Evolutionary conservation across 2,113 vertebrate species (phyloP).

Genomic region (Cynopterus brachyotis): DNA sequence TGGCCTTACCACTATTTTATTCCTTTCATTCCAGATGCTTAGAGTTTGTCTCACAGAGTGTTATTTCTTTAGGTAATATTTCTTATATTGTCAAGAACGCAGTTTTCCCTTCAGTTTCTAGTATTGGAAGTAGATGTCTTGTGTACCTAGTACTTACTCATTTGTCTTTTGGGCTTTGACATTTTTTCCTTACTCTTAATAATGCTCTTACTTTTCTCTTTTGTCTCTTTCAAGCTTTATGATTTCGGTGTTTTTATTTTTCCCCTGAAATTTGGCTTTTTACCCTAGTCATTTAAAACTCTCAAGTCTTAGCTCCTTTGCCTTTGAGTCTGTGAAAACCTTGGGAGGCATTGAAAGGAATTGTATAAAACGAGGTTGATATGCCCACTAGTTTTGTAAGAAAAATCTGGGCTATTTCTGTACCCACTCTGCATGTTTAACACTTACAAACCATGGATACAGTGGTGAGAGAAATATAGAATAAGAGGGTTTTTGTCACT

Average conservation of each 20-base stretch:
- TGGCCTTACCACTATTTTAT: background rate
- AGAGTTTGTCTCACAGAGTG: background rate
- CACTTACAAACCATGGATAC: background rate
- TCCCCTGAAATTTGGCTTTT: slow-evolving; percentile 64
- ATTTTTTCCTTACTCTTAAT: background rate
- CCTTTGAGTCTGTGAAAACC: slow-evolving; percentile 39
- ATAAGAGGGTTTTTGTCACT: slow-evolving; percentile 22
- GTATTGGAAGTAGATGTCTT: background rate
- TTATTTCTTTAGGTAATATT: background rate
- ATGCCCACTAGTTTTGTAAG: slow-evolving; percentile 51
- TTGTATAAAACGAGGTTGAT: slow-evolving; percentile 32
- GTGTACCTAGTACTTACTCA: background rate
- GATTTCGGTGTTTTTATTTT: slow-evolving; percentile 75
- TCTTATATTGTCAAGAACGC: background rate
- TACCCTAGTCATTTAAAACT: slow-evolving; percentile 68
- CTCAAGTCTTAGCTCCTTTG: slow-evolving; percentile 11
- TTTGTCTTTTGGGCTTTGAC: background rate
- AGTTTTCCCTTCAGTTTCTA: background rate
- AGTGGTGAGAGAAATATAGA: background rate
- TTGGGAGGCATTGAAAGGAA: slow-evolving; percentile 33
- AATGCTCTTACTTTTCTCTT: slow-evolving; percentile 62
- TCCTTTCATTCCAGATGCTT: slow-evolving; percentile 25
- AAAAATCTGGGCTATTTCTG: slow-evolving; percentile 56
- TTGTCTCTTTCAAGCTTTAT: slow-evolving; percentile 74
- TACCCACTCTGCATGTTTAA: slow-evolving; percentile 46